phyloP scores from a whole-genome alignment of 2,797 vertebrate genomes.

The Acanthurus leucopareius region DNA sequence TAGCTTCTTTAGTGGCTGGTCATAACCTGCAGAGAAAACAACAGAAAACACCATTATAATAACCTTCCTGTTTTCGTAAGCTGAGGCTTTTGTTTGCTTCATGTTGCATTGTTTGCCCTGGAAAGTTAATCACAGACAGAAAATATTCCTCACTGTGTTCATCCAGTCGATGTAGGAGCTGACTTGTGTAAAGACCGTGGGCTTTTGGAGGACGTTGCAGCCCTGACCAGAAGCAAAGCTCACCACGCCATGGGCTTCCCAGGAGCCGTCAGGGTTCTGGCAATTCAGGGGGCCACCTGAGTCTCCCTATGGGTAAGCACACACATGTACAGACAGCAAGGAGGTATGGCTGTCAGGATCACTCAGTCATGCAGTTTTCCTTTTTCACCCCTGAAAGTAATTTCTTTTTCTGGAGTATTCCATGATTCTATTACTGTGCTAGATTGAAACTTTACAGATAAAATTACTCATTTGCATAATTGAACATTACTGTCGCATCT shows the following conservation, averaged over 20 bases:
- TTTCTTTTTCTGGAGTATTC: not conserved
- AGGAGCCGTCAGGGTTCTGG: constrained; percentile 70
- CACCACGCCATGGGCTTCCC: constrained; percentile 87
- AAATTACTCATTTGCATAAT: not conserved
- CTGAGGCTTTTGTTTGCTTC: constrained; percentile 28
- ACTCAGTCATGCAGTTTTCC: not conserved
- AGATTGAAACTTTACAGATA: not conserved
- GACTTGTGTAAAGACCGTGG: constrained; percentile 88
- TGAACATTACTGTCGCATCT: not conserved
- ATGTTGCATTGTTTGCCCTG: constrained; percentile 14
- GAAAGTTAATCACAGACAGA: constrained; percentile 9
- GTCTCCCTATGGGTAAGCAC: constrained; percentile 82
- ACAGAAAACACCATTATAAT: constrained; percentile 39
- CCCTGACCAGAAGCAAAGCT: constrained; percentile 87
- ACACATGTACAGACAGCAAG: not conserved
- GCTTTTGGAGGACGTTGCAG: constrained; percentile 88
- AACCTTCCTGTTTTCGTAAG: constrained; percentile 49
- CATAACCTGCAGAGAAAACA: constrained; percentile 67
- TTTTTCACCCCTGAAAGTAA: constrained; percentile 1
- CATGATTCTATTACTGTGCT: not conserved
- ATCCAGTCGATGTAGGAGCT: constrained; percentile 89
- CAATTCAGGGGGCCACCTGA: constrained; percentile 89
- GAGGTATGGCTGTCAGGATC: not conserved
- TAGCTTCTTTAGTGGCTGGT: constrained; percentile 59
- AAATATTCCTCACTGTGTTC: constrained; percentile 74